Base-by-base conservation (phyloP, 2,888 invertebrate species). In the Ptilodon capucinus region DNA sequence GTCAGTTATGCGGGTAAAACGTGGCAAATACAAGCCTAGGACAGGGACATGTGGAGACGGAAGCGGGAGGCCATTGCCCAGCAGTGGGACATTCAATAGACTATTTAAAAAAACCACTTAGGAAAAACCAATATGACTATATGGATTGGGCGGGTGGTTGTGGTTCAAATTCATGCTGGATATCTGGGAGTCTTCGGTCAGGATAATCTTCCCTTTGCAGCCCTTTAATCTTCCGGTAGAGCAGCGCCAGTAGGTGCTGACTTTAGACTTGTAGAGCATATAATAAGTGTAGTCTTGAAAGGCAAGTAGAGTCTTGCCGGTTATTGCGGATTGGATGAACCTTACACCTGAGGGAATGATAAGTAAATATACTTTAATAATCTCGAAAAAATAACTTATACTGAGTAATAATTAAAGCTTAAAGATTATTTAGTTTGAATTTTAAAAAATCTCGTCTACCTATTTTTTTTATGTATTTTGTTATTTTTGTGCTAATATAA, bases 201-300 rank as follows among this genome's bases (percentile, higher is more conserved):
- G n/a, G 3, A 35, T 34, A 8, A 49, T 34, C n/a, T 47, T 21
- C 0, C 45, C 54, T 5, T 17, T 43, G 18, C 54, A 55, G 2
- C 51, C 51, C 23, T 34, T 48, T 8, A 28, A 39, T n/a, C 40
- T 30, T 7, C 50, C 50, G 11, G 51, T 51, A 5, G 55, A 51
- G 30, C 52, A 50, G 1, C 42, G 25, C 49, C 52, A 52, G 14
- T 44, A 42, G 2, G 42, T 34, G 0, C 40, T 19, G n/a, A 44
- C 45, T 21, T 34, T 50, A 4, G 17, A 36, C 8, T 39, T 45
- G 11, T 47, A 42, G 16, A 41, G 41, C 43, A 35, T 13, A 19
- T 48, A 51, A 25, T 54, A 55, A 0, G 54, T 55, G 23, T 46
- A 48, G 8, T 46, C 44, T 9, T 46, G 41, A 21, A 13, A 25